Conservation (phyloP, 1,140 invertebrate genomes). For the Drosophila quadrilineata region DNA sequence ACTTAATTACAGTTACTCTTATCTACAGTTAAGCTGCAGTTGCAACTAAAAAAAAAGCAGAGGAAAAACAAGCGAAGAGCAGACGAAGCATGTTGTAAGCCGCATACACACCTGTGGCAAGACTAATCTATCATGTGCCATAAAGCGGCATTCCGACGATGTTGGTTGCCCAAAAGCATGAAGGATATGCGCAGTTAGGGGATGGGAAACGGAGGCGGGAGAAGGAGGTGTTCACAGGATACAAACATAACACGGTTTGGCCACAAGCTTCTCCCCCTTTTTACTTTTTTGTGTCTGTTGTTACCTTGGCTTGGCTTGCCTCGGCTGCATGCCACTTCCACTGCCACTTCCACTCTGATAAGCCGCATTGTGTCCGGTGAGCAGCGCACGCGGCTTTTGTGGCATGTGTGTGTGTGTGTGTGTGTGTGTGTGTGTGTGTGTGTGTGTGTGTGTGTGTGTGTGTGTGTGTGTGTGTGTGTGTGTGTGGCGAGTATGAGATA, state of each 20-base stretch:
- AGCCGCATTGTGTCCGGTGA: conserved; percentile 73
- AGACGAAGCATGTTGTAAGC: conserved; percentile 27
- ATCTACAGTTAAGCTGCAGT: conserved; percentile 28
- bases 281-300: conserved; percentile 33
- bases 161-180: conserved; percentile 11
- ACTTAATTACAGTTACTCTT: conserved; percentile 46
- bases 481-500: conserved; percentile 26
- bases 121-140: conserved; percentile 77
- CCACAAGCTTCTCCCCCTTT: background rate
- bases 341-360: no score
- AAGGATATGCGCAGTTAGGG: background rate
- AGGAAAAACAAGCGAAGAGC: background rate
- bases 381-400: conserved; percentile 76
- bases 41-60: conserved; percentile 39
- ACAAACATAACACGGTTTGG: conserved; percentile 15
- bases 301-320: no score
- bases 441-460: no score
- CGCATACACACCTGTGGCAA: conserved; percentile 62
- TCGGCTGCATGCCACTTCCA: no score
- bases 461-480: no score
- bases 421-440: no score
- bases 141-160: conserved; percentile 54
- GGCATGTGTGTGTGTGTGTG: no score
- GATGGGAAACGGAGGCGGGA: background rate
- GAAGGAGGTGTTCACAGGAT: background rate